Conservation (phyloP, 2,797 vertebrate species). For the Falco peregrinus region DNA sequence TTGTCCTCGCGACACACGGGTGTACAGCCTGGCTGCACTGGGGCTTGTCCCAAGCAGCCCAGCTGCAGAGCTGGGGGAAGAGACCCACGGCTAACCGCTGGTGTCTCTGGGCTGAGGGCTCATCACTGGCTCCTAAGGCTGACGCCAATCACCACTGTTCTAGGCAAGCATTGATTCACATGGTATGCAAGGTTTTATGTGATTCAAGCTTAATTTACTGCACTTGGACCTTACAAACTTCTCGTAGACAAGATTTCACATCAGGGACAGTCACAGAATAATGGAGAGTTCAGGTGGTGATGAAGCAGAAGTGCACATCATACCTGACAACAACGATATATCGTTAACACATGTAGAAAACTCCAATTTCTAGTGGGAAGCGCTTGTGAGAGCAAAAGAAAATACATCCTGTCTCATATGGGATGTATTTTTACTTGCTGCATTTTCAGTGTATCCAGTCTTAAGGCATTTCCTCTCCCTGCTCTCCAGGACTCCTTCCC, state of each 20-base stretch:
- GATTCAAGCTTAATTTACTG: neutral
- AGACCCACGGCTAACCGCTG: accelerated
- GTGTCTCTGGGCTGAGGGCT: neutral
- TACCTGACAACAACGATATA: neutral
- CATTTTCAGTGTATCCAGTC: neutral
- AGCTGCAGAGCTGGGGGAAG: neutral
- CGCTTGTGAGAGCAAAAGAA: neutral
- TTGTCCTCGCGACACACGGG: accelerated
- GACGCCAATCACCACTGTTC: neutral
- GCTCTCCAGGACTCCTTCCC: neutral
- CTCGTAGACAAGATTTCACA: neutral
- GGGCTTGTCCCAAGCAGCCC: neutral
- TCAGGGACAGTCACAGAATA: neutral
- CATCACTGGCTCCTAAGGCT: neutral
- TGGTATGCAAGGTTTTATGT: neutral
- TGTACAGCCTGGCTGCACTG: neutral
- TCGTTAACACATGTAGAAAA: neutral
- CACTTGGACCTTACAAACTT: neutral
- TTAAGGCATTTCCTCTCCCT: neutral
- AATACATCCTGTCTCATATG: neutral
- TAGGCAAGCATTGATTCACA: neutral
- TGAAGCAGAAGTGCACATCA: neutral
- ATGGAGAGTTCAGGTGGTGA: neutral
- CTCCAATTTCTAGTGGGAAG: neutral
- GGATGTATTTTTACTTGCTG: neutral